Conservation (phyloP, 2,888 invertebrate species). For the Drosophila atripex region DNA sequence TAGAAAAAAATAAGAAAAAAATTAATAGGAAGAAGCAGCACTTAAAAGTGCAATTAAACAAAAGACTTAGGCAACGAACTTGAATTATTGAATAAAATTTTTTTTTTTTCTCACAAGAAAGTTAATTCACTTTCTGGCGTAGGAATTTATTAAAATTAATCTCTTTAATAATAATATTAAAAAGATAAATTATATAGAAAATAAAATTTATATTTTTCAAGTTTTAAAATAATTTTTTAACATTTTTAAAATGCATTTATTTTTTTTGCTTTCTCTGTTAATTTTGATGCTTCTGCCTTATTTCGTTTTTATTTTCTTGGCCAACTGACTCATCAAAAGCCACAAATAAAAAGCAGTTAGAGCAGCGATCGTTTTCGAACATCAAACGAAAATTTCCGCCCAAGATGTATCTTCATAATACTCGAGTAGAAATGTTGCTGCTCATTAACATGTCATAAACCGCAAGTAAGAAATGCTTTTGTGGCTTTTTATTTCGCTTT, state of each 20-base stretch:
- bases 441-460: constrained; percentile 79
- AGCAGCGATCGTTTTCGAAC: constrained; percentile 25
- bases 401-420: constrained; percentile 14
- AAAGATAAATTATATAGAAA: too few relatives aligned
- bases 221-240: background rate
- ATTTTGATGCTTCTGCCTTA: too few relatives aligned
- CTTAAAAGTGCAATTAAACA: constrained; percentile 43
- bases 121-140: constrained; percentile 29
- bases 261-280: background rate
- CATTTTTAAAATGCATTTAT: background rate
- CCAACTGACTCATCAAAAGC: constrained; percentile 27
- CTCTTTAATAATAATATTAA: too few relatives aligned
- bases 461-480: constrained; percentile 54
- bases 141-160: background rate
- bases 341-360: constrained; percentile 20
- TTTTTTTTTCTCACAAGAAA: constrained; percentile 6
- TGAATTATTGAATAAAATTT: constrained; percentile 24
- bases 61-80: constrained; percentile 79
- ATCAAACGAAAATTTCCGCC: constrained; percentile 39
- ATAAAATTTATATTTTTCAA: background rate
- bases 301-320: background rate
- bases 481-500: constrained; percentile 13
- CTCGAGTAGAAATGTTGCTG: constrained; percentile 47
- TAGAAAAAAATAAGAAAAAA: constrained; percentile 3
- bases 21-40: background rate